These are phyloP conservation scores for Aphelinus atriplicis DNA, from an alignment of 1,140 invertebrate species.

Conservation along the genomic window DNA sequence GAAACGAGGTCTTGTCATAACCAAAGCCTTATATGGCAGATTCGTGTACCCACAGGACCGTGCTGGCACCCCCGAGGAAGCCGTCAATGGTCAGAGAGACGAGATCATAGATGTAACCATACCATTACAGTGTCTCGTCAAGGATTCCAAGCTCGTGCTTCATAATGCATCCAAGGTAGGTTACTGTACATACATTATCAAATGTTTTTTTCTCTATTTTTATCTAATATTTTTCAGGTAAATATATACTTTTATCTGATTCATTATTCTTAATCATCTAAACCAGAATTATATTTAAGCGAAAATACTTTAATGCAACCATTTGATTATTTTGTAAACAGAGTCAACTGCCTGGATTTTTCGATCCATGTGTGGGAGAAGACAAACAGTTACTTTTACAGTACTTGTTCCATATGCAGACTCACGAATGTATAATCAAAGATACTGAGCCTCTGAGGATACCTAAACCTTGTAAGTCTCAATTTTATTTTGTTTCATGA, in stretches of 20 bases:
- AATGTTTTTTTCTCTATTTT: conserved; percentile 1
- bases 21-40: conserved; percentile 85
- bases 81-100: conserved; percentile 49
- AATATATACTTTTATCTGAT: conserved; percentile 23
- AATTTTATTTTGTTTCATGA: conserved; percentile 12
- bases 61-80: conserved; percentile 48
- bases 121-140: conserved; percentile 92
- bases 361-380: conserved; percentile 94
- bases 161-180: conserved; percentile 87
- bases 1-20: conserved; percentile 85
- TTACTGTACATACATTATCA: conserved; percentile 28
- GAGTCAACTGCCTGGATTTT: conserved; percentile 96
- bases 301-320: conserved; percentile 47
- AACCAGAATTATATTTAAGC: no score
- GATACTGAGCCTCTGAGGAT: conserved; percentile 83
- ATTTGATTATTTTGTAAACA: conserved; percentile 61
- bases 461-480: conserved; percentile 73
- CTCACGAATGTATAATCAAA: conserved; percentile 81
- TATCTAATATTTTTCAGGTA: conserved; percentile 32
- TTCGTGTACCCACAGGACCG: conserved; percentile 63
- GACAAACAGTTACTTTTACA: conserved; percentile 88
- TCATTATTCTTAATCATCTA: conserved; percentile 19
- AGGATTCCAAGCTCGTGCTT: conserved; percentile 87
- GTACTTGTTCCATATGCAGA: conserved; percentile 84
- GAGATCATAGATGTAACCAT: conserved; percentile 92